phyloP scores from a whole-genome alignment of 2,888 invertebrate species.

The Yponomeuta evonymella region DNA sequence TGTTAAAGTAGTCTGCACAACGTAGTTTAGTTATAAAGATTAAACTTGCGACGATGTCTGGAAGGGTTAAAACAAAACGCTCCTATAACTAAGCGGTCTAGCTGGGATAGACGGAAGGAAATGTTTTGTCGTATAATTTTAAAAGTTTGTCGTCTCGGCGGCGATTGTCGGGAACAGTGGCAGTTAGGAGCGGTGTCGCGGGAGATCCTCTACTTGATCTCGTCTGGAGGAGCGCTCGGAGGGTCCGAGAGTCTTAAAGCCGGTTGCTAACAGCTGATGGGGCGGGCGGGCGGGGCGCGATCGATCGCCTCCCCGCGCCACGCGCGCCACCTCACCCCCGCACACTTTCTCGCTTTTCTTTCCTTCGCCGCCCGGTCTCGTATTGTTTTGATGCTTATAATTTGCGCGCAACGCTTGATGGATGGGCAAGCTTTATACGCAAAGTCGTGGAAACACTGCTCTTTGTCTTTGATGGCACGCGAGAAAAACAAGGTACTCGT shows the following conservation, averaged over 20 bases:
- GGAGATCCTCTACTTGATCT: slow-evolving; percentile 7
- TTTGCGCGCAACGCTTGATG: slow-evolving; percentile 31
- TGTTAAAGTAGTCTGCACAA: not conserved
- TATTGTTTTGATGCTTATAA: slow-evolving; percentile 29
- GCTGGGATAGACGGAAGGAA: slow-evolving; percentile 3
- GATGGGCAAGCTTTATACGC: slow-evolving; percentile 34
- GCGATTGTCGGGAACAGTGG: not conserved
- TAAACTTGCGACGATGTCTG: slow-evolving; percentile 6
- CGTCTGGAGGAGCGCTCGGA: slow-evolving; percentile 4
- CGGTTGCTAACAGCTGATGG: slow-evolving; percentile 62
- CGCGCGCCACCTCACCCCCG: slow-evolving; percentile 41
- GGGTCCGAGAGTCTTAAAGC: slow-evolving; percentile 9
- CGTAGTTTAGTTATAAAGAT: not conserved
- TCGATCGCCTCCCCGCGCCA: slow-evolving; percentile 67
- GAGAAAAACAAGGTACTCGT: slow-evolving; percentile 8
- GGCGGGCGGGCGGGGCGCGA: slow-evolving; percentile 41
- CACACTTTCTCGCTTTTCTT: slow-evolving; percentile 69
- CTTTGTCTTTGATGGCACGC: slow-evolving; percentile 18
- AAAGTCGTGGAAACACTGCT: slow-evolving; percentile 17
- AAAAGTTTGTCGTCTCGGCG: not conserved
- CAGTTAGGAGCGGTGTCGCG: slow-evolving; percentile 2
- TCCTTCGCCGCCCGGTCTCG: slow-evolving; percentile 38
- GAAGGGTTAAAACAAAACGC: not conserved
- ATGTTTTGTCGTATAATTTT: slow-evolving; percentile 12
- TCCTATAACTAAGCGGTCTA: not conserved